Conservation (phyloP, 2,797 vertebrate genomes). For the Champsocephalus gunnari region DNA sequence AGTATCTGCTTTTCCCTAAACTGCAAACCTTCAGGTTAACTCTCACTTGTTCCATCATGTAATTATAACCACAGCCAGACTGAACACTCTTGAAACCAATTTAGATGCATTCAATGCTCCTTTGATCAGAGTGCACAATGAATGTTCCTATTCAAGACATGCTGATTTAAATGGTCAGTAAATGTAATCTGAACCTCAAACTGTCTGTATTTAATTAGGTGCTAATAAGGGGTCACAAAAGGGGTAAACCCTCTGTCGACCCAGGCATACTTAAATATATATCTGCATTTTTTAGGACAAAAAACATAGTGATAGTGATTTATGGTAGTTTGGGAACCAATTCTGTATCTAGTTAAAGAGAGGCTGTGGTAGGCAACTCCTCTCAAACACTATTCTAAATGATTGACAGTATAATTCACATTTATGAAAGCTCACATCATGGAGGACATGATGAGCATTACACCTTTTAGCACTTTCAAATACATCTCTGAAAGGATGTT, state of each 20-base stretch:
- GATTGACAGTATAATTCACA: slow-evolving; percentile 1
- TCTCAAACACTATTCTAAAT: neutral
- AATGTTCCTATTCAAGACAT: neutral
- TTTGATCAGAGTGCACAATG: slow-evolving; percentile 52
- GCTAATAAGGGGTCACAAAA: slow-evolving; percentile 10
- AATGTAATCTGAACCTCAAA: slow-evolving; percentile 23
- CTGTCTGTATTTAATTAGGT: slow-evolving; percentile 18
- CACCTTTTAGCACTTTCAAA: neutral
- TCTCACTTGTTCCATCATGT: slow-evolving; percentile 2
- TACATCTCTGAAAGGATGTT: slow-evolving; percentile 10
- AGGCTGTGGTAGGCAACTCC: neutral
- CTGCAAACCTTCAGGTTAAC: slow-evolving; percentile 10
- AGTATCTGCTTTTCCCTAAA: slow-evolving; percentile 4
- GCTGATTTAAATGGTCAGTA: slow-evolving; percentile 10
- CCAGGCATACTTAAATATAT: slow-evolving; percentile 3
- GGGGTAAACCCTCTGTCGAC: slow-evolving; percentile 8
- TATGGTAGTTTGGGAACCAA: neutral
- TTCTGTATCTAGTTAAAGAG: slow-evolving; percentile 12
- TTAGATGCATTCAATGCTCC: slow-evolving; percentile 40
- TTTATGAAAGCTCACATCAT: slow-evolving; percentile 3
- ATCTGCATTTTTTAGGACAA: neutral
- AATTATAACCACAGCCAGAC: slow-evolving; percentile 8
- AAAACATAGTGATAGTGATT: neutral
- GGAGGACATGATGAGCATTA: neutral
- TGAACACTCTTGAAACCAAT: slow-evolving; percentile 37